Conservation (phyloP, 2,797 vertebrate genomes). For the Pseudochaenichthys georgianus region DNA sequence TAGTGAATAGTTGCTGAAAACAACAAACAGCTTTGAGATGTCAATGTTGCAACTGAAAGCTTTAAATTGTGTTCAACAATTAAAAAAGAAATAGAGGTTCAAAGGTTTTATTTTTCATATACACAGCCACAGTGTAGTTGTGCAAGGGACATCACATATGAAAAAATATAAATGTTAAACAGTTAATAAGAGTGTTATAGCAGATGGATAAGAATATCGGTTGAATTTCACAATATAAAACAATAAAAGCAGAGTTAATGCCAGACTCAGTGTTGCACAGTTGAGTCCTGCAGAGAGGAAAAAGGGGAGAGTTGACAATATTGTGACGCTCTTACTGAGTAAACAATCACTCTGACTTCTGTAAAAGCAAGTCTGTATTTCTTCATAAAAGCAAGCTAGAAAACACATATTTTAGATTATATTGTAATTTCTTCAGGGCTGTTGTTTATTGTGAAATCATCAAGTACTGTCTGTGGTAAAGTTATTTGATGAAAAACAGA, state of each 20-base stretch:
- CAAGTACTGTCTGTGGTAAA: not conserved
- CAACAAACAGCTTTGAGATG: not conserved
- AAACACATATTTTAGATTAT: too few species aligned
- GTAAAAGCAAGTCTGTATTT: not conserved
- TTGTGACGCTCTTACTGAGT: constrained; percentile 31
- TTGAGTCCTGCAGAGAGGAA: not conserved
- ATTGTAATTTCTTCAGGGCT: not conserved
- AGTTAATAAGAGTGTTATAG: too few species aligned
- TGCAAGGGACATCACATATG: too few species aligned
- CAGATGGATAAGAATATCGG: too few species aligned
- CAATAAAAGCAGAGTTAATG: too few species aligned
- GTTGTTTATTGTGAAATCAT: constrained; percentile 13
- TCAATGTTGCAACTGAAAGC: not conserved
- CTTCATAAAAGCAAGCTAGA: not conserved
- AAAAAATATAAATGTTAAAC: too few species aligned
- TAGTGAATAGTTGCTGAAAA: not conserved
- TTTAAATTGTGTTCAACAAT: not conserved
- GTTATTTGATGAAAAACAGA: constrained; percentile 13
- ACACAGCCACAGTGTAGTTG: too few species aligned
- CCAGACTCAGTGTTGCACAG: too few species aligned
- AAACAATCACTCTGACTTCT: constrained; percentile 27
- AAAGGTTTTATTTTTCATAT: too few species aligned
- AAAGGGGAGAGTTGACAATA: constrained; percentile 32
- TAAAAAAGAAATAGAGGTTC: too few species aligned
- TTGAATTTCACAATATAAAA: too few species aligned